These are phyloP conservation scores for Trissoscelio sp. DNA, from an alignment of 2,888 invertebrate genomes.

Conservation along the genomic window DNA sequence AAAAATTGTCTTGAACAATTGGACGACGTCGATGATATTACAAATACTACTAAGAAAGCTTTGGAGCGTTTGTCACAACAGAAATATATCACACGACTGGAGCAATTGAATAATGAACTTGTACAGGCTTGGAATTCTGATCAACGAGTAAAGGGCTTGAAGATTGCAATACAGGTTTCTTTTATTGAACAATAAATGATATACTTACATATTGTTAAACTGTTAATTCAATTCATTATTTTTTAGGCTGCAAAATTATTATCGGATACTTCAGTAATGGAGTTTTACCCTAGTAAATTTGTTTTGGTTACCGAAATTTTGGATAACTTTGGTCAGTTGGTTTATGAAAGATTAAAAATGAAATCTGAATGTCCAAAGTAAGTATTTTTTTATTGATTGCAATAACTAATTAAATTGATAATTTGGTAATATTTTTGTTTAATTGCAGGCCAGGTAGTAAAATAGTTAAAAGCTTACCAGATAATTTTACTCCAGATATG, in stretches of 20 bases:
- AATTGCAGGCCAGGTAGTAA: constrained; percentile 85
- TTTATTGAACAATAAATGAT: not conserved
- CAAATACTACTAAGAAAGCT: constrained; percentile 92
- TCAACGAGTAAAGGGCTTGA: constrained; percentile 96
- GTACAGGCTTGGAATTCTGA: constrained; percentile 97
- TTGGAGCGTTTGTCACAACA: constrained; percentile 93
- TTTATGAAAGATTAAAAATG: constrained; percentile 91
- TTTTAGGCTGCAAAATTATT: constrained; percentile 95
- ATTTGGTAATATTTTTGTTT: constrained; percentile 11
- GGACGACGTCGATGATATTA: constrained; percentile 98
- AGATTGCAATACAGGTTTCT: constrained; percentile 94
- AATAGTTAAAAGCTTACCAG: constrained; percentile 84
- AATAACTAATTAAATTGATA: too few species aligned
- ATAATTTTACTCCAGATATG: constrained; percentile 90
- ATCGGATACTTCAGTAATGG: constrained; percentile 93
- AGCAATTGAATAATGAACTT: constrained; percentile 95
- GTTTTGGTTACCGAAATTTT: constrained; percentile 97
- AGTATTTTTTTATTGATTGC: constrained; percentile 73
- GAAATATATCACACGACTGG: constrained; percentile 94
- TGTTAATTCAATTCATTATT: too few species aligned
- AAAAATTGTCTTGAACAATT: constrained; percentile 96
- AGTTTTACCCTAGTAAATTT: constrained; percentile 99
- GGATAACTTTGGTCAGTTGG: constrained; percentile 96
- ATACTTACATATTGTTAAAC: not conserved
- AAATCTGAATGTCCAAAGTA: constrained; percentile 88